Conservation (phyloP, 92 coral and sea anemone genomes). For the Porites cylindrica region DNA sequence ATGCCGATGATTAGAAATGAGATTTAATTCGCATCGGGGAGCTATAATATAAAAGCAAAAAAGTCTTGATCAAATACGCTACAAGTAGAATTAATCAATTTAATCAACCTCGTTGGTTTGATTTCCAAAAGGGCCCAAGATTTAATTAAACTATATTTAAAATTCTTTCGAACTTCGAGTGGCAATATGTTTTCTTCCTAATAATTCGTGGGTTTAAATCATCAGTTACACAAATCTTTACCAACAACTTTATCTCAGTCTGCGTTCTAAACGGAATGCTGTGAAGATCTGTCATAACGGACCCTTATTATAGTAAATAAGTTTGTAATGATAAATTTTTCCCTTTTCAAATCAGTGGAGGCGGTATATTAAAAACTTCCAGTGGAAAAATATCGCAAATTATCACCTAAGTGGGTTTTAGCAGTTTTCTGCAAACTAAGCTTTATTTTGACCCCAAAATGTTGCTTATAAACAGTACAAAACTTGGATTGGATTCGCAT, state of each 20-base stretch:
- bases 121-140: not conserved
- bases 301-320: not conserved
- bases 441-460: no score
- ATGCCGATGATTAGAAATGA: not conserved
- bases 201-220: not conserved
- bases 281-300: not conserved
- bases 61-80: constrained; percentile 4
- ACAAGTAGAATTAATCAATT: not conserved
- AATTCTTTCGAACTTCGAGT: no score
- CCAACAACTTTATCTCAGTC: not conserved
- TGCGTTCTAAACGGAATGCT: not conserved
- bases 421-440: no score
- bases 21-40: not conserved
- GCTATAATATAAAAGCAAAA: not conserved
- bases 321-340: no score
- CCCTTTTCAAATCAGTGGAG: no score
- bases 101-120: not conserved
- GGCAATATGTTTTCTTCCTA: not conserved
- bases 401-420: no score
- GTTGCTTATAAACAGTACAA: no score
- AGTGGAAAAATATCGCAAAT: no score
- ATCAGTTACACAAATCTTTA: not conserved
- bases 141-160: no score
- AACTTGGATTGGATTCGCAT: not conserved
- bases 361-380: no score